Evolutionary conservation across 1,140 invertebrate species (phyloP).

Genomic region (Trypoxylus dichotomus): DNA sequence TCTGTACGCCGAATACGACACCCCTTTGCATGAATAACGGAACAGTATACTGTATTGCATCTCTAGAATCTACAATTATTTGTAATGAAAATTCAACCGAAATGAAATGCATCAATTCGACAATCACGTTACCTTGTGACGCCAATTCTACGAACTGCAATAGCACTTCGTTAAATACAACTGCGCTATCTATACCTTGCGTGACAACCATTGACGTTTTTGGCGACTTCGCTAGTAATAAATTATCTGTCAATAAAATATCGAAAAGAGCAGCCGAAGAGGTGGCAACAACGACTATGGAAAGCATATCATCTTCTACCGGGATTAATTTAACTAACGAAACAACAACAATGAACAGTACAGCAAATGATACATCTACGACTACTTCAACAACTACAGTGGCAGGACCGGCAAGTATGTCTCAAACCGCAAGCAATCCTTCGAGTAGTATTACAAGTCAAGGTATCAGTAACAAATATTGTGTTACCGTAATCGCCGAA

Average conservation of each 20-base stretch:
- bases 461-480: slow-evolving; percentile 24
- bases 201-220: slow-evolving; percentile 10
- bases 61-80: not conserved
- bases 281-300: not conserved
- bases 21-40: slow-evolving; percentile 23
- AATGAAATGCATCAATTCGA: slow-evolving; percentile 23
- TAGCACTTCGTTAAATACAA: not conserved
- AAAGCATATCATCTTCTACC: not conserved
- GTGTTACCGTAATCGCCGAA: slow-evolving; percentile 21
- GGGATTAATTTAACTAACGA: not conserved
- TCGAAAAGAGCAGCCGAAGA: slow-evolving; percentile 4
- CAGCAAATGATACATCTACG: not conserved
- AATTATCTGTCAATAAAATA: slow-evolving; percentile 9
- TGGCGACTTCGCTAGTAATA: slow-evolving; percentile 3
- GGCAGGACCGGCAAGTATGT: not conserved
- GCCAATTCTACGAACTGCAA: not conserved
- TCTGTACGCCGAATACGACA: slow-evolving; percentile 23
- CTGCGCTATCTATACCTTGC: slow-evolving; percentile 7
- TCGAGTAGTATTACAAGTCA: not conserved
- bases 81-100: slow-evolving; percentile 18
- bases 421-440: not conserved
- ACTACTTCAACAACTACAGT: not conserved
- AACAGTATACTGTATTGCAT: slow-evolving; percentile 15
- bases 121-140: slow-evolving; percentile 4
- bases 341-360: not conserved